These are phyloP conservation scores for Rhynchotus rufescens DNA, from an alignment of 2,797 vertebrate genomes.

Conservation along the genomic window DNA sequence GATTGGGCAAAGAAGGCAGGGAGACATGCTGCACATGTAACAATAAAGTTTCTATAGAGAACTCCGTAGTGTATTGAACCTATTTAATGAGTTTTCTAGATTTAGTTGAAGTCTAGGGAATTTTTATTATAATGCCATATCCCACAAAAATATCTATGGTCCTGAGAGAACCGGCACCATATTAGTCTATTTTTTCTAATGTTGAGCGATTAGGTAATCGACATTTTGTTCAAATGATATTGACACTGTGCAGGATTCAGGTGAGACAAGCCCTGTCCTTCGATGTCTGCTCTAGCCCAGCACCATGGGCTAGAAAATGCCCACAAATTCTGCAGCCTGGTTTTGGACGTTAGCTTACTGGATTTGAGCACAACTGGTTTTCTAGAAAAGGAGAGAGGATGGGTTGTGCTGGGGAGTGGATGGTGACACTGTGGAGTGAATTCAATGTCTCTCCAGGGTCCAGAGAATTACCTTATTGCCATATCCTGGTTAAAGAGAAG, in stretches of 20 bases:
- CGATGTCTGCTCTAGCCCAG: neutral
- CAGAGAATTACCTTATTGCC: neutral
- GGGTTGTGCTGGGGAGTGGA: fast-evolving
- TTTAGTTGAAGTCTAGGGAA: conserved; percentile 69
- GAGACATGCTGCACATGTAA: conserved; percentile 26
- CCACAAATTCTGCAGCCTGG: neutral
- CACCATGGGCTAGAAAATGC: neutral
- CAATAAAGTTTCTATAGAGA: conserved; percentile 56
- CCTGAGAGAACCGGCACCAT: conserved; percentile 44
- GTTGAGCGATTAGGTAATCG: conserved; percentile 24
- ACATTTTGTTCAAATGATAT: conserved; percentile 13
- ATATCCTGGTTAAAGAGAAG: neutral
- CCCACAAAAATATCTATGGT: conserved; percentile 57
- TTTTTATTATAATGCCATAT: conserved; percentile 56
- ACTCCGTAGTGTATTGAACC: conserved; percentile 51
- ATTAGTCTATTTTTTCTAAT: conserved; percentile 43
- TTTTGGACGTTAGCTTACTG: too few relatives aligned
- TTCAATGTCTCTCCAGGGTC: neutral
- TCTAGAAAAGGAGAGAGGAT: neutral
- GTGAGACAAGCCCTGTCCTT: neutral
- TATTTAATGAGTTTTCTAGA: conserved; percentile 72
- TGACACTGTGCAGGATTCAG: neutral
- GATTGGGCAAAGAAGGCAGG: neutral
- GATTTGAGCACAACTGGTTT: neutral
- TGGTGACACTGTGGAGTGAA: neutral